Base-by-base conservation (phyloP, 2,888 invertebrate genomes). In the Amblyjoppa proteus region DNA sequence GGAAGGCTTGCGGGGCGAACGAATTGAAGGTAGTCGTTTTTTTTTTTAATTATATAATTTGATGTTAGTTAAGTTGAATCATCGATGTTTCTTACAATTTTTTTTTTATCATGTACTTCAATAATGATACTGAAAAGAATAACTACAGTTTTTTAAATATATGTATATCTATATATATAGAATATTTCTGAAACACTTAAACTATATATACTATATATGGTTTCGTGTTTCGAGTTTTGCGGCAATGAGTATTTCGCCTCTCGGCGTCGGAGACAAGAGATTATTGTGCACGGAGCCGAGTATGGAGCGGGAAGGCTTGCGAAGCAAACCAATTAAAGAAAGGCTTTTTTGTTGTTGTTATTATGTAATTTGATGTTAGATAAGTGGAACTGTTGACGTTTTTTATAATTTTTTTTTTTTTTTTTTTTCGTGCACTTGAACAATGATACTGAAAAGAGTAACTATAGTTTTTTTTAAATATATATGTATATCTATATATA, bases 191-290 rank as follows among this genome's bases (percentile, higher is more conserved):
- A 41, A 34, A 34, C 34, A 34, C 34, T 34, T 34, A 34, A 6
- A 6, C 34, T 34, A 34, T 6, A 34, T 34, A 1, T 34, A 7
- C 1, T 34, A 34, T 34, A 1, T 34, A 34, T 41, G 25, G 75
- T 49, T 34, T 82, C 68, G 51, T 45, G 58, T 85, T 78, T 78
- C 85, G 41, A 38, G 45, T 49, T 51, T 56, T 49, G 41, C 64
- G 9, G 45, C 51, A 49, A 66, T 45, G 64, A 64, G 38, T 34
- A 45, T 51, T 45, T 38, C 31, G 56, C 68, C 51, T 71, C 51
- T 49, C 51, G 64, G 64, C 49, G 34, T 41, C 25, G 28, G 58
- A 75, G 75, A 49, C 64, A 38, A 61, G 70, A 70, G 31, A 41
- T 56, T 53, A 34, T 25, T 41, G 53, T 49, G 56, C 53, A 13